These are phyloP conservation scores for Pristionchus maxplancki DNA, from an alignment of 2,888 invertebrate species.

Conservation along the genomic window DNA sequence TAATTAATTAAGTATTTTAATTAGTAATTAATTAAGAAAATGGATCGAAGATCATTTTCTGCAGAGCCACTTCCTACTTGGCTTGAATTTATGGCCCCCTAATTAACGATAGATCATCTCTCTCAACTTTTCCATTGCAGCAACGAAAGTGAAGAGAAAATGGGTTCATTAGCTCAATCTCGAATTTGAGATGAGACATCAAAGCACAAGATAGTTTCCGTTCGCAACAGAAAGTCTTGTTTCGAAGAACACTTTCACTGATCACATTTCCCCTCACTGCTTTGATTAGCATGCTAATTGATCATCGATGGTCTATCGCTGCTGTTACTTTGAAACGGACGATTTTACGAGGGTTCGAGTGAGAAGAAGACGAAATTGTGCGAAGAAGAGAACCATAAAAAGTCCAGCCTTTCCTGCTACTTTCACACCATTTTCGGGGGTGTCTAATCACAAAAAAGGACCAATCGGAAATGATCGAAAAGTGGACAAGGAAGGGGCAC, in stretches of 20 bases:
- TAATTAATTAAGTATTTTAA: neutral
- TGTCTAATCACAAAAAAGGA: neutral
- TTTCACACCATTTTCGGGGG: neutral
- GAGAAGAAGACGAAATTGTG: neutral
- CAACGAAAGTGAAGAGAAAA: neutral
- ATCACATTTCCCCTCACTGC: neutral
- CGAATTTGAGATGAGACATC: neutral
- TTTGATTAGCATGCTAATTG: constrained; percentile 41
- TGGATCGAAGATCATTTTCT: neutral
- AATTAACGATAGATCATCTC: too few relatives aligned
- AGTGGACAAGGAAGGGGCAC: neutral
- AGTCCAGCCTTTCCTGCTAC: neutral
- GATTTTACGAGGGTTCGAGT: constrained; percentile 23
- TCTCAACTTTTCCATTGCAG: too few relatives aligned
- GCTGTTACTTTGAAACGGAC: constrained; percentile 26
- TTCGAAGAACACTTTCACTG: neutral
- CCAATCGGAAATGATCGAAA: neutral
- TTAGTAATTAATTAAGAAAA: neutral
- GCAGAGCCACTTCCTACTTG: too few relatives aligned
- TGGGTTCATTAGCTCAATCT: neutral
- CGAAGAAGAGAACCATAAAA: constrained; percentile 24
- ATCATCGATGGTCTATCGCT: neutral
- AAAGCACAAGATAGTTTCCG: neutral
- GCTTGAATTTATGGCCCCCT: neutral
- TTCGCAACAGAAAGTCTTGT: neutral